Percentiles rank a stretch among this genome's conserved stretches.
phyloP scores from a whole-genome alignment of 2,113 vertebrate species.

The Pygathrix nemaeus region DNA sequence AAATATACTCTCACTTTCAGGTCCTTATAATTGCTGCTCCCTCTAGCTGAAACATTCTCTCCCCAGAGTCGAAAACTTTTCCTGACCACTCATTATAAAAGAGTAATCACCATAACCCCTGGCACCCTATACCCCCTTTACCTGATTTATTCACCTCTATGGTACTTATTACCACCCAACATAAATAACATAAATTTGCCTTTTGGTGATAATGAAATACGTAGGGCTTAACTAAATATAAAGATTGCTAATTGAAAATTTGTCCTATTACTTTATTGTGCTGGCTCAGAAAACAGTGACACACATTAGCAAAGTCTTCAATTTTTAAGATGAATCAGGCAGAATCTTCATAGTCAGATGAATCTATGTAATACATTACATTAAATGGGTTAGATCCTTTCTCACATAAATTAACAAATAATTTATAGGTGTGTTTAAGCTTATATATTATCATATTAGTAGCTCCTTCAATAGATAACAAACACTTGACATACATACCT shows the following conservation, averaged over 20 bases:
- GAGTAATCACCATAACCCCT: neutral
- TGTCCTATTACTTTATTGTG: constrained; percentile 4
- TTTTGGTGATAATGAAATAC: neutral
- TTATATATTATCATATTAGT: constrained; percentile 5
- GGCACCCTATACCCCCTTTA: neutral
- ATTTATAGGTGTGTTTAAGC: neutral
- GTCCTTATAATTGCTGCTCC: neutral
- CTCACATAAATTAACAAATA: constrained; percentile 28
- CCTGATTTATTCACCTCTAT: constrained; percentile 32
- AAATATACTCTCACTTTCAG: neutral
- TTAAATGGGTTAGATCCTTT: constrained; percentile 10
- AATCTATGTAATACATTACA: neutral
- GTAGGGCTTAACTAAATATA: constrained; percentile 20
- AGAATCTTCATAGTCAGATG: neutral
- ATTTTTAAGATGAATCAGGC: constrained; percentile 32
- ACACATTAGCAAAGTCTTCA: neutral
- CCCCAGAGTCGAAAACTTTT: neutral
- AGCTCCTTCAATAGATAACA: constrained; percentile 3
- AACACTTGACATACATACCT: constrained; percentile 25
- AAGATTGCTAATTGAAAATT: constrained; percentile 22
- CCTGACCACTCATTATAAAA: neutral
- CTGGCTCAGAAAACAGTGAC: neutral
- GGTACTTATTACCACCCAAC: constrained; percentile 5
- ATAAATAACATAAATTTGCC: constrained; percentile 13
- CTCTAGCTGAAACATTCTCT: constrained; percentile 22